Base-by-base conservation (phyloP, 2,888 invertebrate genomes). In the Leucozona laternaria region DNA sequence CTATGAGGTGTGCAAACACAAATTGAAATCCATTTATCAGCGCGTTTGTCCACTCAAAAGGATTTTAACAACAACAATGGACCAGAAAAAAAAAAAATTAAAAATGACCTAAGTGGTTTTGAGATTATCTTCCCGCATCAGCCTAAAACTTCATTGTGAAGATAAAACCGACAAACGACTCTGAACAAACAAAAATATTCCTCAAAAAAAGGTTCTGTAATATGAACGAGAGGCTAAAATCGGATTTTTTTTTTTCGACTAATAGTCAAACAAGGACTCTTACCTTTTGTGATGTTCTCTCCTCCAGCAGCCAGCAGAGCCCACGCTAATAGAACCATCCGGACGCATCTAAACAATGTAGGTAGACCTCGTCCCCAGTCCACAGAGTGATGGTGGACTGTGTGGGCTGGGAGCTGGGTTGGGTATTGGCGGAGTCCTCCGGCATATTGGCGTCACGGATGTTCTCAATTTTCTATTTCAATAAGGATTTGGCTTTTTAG, bases 381-480 rank as follows among this genome's bases (percentile, higher is more conserved):
- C n/a, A 13, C n/a, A 55, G 15, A 4, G 11, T 2, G n/a, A n/a
- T n/a, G 15, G 58, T 58, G 57, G 57, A 31, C 28, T 10, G 40
- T 5, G 4, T 31, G 31, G 6, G 31, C 0, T 31, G 31, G 25
- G 25, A 3, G 2, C 7, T 28, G 53, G 45, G 50, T 31, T 28
- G 50, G 72, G 70, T 78, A 86, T 77, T 81, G 85, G 81, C 70
- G 77, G 60, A 81, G 73, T 78, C 81, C 85, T 81, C 85, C 85
- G 85, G 85, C 85, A 86, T 81, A 86, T 81, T 81, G 85, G 81
- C 85, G 85, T 86, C 85, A 86, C 85, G 81, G 85, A 81, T 86
- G 81, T 64, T 86, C 85, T 81, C 85, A 86, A 86, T 86, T 81
- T 86, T 86, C 85, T 86, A 81, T 86, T 77, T 86, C 80, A 78